Percentiles rank a stretch among this genome's conserved stretches.
These are phyloP conservation scores for Drosophila villosipedis DNA, from an alignment of 2,888 invertebrate species.

Conservation along the genomic window DNA sequence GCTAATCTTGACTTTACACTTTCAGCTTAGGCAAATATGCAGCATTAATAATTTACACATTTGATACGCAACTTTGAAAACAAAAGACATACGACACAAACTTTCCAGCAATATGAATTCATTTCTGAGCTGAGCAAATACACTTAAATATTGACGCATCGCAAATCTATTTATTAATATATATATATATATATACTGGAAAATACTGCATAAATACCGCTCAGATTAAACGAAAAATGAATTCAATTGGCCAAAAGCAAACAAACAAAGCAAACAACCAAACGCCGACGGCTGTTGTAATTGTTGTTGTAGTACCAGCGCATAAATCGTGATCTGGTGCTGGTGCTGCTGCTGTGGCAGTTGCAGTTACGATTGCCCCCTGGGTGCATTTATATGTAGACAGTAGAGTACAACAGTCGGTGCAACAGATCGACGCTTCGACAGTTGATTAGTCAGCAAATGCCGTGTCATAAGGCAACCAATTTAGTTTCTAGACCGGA, in stretches of 20 bases:
- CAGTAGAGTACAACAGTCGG: slow-evolving; percentile 14
- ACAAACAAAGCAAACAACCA: slow-evolving; percentile 22
- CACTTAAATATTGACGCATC: slow-evolving; percentile 32
- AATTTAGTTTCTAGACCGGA: slow-evolving; percentile 60
- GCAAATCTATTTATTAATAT: neutral
- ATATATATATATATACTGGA: no score
- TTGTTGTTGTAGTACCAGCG: slow-evolving; percentile 34
- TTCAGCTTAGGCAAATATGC: slow-evolving; percentile 13
- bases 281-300: slow-evolving; percentile 35
- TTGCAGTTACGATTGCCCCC: slow-evolving; percentile 43
- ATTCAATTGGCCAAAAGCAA: slow-evolving; percentile 50
- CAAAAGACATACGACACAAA: slow-evolving; percentile 69
- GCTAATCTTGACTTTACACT: slow-evolving; percentile 20
- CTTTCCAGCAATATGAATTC: slow-evolving; percentile 26
- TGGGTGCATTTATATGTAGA: slow-evolving; percentile 34
- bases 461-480: slow-evolving; percentile 52
- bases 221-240: slow-evolving; percentile 45
- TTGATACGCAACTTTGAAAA: slow-evolving; percentile 6
- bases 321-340: slow-evolving; percentile 53
- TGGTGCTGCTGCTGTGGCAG: slow-evolving; percentile 27
- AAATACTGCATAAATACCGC: slow-evolving; percentile 26
- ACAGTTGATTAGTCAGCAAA: slow-evolving; percentile 62
- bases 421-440: slow-evolving; percentile 48
- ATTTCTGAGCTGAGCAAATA: slow-evolving; percentile 28
- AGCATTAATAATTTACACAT: neutral